Evolutionary conservation across 2,113 vertebrate species (phyloP).

Genomic region (Chaetodon trifascialis): DNA sequence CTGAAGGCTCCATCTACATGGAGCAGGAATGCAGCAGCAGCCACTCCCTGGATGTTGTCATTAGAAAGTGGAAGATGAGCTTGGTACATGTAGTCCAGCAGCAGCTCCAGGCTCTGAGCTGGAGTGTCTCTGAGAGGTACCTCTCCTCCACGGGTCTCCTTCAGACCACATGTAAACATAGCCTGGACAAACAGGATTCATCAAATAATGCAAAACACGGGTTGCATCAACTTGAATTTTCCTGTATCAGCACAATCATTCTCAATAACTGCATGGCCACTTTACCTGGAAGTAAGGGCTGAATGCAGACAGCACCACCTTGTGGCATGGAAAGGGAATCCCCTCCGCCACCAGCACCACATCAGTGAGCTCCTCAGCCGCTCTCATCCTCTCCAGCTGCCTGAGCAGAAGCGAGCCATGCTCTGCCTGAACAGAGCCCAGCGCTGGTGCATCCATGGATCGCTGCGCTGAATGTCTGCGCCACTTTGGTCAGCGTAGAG

Average conservation of each 20-base stretch:
- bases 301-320: conserved; percentile 90
- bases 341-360: conserved; percentile 90
- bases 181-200: conserved; percentile 53
- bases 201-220: neutral
- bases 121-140: conserved; percentile 87
- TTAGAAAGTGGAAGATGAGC: conserved; percentile 83
- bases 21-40: conserved; percentile 89
- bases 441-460: conserved; percentile 53
- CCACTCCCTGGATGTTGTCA: conserved; percentile 89
- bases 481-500: neutral
- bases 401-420: conserved; percentile 86
- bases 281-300: conserved; percentile 91
- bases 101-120: conserved; percentile 85
- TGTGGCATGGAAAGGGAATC: conserved; percentile 90
- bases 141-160: conserved; percentile 86
- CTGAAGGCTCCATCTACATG: conserved; percentile 91
- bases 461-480: neutral
- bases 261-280: neutral
- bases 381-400: conserved; percentile 88
- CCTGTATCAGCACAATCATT: neutral
- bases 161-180: conserved; percentile 94
- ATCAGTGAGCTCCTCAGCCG: conserved; percentile 86
- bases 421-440: conserved; percentile 72
- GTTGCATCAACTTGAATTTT: neutral
- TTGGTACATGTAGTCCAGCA: conserved; percentile 90